Conservation (phyloP, 2,888 invertebrate genomes). For the Heteromurus nitidus region DNA sequence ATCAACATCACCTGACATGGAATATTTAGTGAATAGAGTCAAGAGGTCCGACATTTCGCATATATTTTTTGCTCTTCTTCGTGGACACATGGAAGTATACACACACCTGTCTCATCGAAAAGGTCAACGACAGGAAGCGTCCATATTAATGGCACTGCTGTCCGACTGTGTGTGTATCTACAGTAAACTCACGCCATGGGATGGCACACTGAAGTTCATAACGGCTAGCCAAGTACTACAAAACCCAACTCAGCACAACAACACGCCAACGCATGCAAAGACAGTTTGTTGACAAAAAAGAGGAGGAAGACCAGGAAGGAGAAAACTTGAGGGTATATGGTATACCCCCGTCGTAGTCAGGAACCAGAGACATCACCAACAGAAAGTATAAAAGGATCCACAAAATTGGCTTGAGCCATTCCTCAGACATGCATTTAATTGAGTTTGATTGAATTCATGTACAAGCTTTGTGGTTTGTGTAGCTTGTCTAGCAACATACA, state of each 20-base stretch:
- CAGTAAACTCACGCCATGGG: neutral
- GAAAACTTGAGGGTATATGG: constrained; percentile 2
- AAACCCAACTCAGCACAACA: neutral
- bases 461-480: constrained; percentile 32
- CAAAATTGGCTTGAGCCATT: constrained; percentile 15
- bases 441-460: constrained; percentile 59
- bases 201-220: no score
- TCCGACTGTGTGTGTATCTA: neutral
- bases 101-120: neutral
- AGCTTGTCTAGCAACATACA: neutral
- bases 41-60: neutral
- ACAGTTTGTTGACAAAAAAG: neutral
- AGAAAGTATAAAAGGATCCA: constrained; percentile 8
- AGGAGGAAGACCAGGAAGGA: neutral
- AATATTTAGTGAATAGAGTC: no score
- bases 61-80: neutral
- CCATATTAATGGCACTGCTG: no score
- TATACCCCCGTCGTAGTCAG: constrained; percentile 18
- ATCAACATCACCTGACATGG: neutral
- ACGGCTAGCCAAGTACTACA: neutral
- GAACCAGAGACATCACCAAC: neutral
- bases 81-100: neutral
- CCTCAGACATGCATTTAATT: constrained; percentile 40
- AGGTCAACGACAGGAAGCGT: constrained; percentile 4
- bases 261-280: neutral